These are phyloP conservation scores for Platysteira castanea DNA, from an alignment of 2,113 vertebrate genomes.

Conservation along the genomic window DNA sequence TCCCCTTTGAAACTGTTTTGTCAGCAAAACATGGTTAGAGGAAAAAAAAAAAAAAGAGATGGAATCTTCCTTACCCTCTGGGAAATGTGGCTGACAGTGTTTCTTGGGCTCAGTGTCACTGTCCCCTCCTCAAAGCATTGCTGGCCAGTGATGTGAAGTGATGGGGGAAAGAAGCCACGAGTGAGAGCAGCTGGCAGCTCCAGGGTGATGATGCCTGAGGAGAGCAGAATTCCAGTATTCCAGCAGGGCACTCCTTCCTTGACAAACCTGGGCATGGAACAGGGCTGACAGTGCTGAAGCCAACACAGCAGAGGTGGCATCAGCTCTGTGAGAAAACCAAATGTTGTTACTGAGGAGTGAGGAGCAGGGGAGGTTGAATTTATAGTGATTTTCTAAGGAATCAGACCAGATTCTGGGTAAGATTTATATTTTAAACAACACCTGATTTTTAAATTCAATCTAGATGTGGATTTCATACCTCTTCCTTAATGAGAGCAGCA, in stretches of 20 bases:
- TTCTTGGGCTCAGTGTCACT: neutral
- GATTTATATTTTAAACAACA: constrained; percentile 5
- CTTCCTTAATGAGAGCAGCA: neutral
- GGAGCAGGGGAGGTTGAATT: neutral
- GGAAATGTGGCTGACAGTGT: neutral
- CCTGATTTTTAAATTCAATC: neutral
- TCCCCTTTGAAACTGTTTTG: neutral
- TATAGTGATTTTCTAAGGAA: neutral
- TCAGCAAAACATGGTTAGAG: neutral
- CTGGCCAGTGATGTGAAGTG: neutral
- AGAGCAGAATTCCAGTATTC: neutral
- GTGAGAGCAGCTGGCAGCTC: accelerated
- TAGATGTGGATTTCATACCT: constrained; percentile 50
- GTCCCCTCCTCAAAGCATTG: neutral
- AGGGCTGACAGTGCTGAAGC: neutral
- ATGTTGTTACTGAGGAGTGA: neutral
- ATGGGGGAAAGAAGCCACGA: neutral
- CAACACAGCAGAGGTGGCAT: neutral
- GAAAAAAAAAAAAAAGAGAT: neutral
- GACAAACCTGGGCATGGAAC: neutral
- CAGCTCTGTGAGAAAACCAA: neutral
- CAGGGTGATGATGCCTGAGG: neutral
- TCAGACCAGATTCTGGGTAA: neutral
- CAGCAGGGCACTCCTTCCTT: neutral
- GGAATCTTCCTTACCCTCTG: neutral